Evolutionary conservation across 2,797 vertebrate genomes (phyloP).

Genomic region (Peromyscus aztecus): DNA sequence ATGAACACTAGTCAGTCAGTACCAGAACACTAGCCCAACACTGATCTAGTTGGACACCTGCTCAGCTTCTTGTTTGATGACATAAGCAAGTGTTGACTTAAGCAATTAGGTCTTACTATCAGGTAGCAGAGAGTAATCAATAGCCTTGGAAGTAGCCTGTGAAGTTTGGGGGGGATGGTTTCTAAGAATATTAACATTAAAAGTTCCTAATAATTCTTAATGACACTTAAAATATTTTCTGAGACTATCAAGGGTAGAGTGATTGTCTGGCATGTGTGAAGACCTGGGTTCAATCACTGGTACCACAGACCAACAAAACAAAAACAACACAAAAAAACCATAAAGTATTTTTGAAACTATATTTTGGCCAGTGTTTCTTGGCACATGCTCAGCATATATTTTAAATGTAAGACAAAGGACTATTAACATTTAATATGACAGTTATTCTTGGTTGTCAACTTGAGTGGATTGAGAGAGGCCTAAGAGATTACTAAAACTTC

Average conservation of each 20-base stretch:
- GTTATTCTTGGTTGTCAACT: neutral
- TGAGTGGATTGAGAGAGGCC: neutral
- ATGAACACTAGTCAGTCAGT: neutral
- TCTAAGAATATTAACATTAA: neutral
- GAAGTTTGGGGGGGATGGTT: too few species aligned
- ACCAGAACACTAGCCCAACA: too few species aligned
- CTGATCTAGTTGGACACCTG: neutral
- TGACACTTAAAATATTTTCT: neutral
- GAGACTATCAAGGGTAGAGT: neutral
- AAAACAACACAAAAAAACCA: neutral
- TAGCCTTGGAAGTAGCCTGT: neutral
- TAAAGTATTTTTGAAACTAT: conserved; percentile 39
- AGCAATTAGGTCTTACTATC: neutral
- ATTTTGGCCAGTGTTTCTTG: conserved; percentile 61
- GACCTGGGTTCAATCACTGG: neutral
- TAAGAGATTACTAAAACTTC: neutral
- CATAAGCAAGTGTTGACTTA: neutral
- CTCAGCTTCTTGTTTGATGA: neutral
- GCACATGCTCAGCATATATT: neutral
- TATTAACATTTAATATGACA: conserved; percentile 19
- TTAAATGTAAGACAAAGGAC: conserved; percentile 31
- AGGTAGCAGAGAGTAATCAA: neutral
- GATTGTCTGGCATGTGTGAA: neutral
- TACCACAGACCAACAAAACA: neutral
- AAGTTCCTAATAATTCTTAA: neutral